phyloP scores from a whole-genome alignment of 2,113 vertebrate genomes.

The Smithornis capensis region DNA sequence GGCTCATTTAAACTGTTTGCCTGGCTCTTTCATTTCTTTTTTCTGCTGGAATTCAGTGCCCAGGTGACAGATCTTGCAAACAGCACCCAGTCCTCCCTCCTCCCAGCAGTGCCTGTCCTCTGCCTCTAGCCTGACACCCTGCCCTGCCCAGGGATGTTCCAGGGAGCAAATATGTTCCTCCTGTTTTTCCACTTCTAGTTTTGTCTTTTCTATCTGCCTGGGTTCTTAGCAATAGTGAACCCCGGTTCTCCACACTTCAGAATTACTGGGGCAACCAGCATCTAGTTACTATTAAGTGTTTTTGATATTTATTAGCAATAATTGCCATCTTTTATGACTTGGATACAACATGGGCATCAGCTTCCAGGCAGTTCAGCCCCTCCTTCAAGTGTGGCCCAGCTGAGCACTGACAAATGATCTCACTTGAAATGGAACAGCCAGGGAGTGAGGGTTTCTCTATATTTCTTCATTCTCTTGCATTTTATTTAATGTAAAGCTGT shows the following conservation, averaged over 20 bases:
- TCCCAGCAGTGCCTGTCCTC: not conserved
- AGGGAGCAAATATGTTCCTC: not conserved
- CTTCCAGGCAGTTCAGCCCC: not conserved
- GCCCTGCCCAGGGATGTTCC: not conserved
- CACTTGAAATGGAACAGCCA: not conserved
- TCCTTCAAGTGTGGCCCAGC: not conserved
- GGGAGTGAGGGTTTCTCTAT: not conserved
- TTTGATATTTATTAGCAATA: not conserved
- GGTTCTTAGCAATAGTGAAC: not conserved
- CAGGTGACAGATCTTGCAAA: not conserved
- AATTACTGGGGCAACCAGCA: not conserved
- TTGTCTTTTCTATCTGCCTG: not conserved
- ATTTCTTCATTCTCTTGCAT: not conserved
- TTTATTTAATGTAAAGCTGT: not conserved
- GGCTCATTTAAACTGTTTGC: constrained; percentile 32
- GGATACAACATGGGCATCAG: not conserved
- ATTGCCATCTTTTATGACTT: not conserved
- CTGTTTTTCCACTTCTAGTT: not conserved
- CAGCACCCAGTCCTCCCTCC: not conserved
- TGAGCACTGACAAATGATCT: not conserved
- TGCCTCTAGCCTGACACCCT: not conserved
- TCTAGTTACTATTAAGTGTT: not conserved
- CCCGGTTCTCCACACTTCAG: not conserved
- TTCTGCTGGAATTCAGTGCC: not conserved
- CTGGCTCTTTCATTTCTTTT: not conserved